A percentile compares a stretch with the other conserved stretches of the same genome.
These are phyloP conservation scores for Lichenostomus cassidix DNA, from an alignment of 2,113 vertebrate species.

Conservation along the genomic window DNA sequence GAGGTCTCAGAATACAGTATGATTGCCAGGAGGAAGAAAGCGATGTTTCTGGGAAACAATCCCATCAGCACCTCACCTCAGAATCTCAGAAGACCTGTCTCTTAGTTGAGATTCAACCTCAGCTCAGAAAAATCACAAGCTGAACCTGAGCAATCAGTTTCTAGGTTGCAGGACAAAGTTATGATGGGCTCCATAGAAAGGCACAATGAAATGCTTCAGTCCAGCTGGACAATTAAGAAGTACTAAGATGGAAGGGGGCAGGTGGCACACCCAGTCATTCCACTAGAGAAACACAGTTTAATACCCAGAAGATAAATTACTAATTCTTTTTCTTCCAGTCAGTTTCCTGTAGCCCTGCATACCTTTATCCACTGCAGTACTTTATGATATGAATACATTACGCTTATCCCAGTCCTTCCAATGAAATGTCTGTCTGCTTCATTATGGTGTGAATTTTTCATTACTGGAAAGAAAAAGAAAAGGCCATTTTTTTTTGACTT, in stretches of 20 bases:
- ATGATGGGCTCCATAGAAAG: not conserved
- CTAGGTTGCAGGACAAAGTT: not conserved
- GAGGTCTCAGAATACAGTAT: not conserved
- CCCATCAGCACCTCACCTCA: not conserved
- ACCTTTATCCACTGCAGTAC: conserved; percentile 89
- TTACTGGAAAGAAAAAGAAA: conserved; percentile 63
- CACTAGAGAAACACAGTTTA: not conserved
- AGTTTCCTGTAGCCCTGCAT: conserved; percentile 12
- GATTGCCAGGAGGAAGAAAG: not conserved
- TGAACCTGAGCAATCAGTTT: not conserved
- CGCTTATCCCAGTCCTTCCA: conserved; percentile 87
- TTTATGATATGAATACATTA: conserved; percentile 87
- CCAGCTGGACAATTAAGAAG: not conserved
- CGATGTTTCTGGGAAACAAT: not conserved
- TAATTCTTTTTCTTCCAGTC: not conserved
- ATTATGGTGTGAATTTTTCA: conserved; percentile 67
- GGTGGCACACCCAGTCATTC: not conserved
- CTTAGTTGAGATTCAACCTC: not conserved
- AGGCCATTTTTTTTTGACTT: not conserved
- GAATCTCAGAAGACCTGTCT: not conserved
- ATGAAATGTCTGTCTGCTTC: conserved; percentile 75
- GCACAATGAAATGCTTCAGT: not conserved
- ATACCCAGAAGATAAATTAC: not conserved
- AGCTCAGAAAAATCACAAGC: not conserved
- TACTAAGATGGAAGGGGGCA: not conserved